Base-by-base conservation (phyloP, 2,113 vertebrate genomes). In the Onychostoma macrolepis region DNA sequence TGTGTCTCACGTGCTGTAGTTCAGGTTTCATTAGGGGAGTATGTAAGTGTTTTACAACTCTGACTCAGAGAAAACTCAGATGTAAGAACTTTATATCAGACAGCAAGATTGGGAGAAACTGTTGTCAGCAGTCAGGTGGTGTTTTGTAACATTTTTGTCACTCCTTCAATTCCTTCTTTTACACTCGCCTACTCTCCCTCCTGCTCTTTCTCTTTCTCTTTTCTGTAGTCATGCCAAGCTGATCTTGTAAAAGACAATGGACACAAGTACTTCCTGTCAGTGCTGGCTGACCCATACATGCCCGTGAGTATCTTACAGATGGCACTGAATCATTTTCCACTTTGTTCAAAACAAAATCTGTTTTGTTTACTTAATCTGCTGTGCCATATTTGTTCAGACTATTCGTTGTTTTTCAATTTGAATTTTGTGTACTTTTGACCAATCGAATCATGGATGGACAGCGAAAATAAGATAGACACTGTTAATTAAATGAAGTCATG, bases 191-290 rank as follows among this genome's bases (percentile, higher is more conserved):
- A 38, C 69, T 45, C 45, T 75, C 10, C 26, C 65, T 48, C 38
- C 38, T 76, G 41, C 41, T 53, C 6, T 24, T 56, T 65, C 21
- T 86, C 58, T 91, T 76, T 45, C n/a, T 21, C 93, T 88, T 36
- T 33, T 15, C 93, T 88, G 12, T 92, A 99, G 98, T 99, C 98
- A 0, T 99, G 98, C 94, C 98, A 99, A 88, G 98, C 98, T 15
- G 98, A 99, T 92, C 95, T 99, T 75, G 98, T 99, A 87, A 99
- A 99, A 94, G 98, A 99, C 95, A 99, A 97, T 2, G 98, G 98
- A 0, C 98, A 99, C 96, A 99, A 99, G 90, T 99, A 99, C 92
- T 99, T 99, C 95, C 96, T 99, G n/a, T 99, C 98, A 0, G 98
- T 99, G 83, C 85, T 99, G 92, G 97, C 97, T 0, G 98, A 99